Conservation (phyloP, 2,888 invertebrate genomes). For the Polyommatus icarus region DNA sequence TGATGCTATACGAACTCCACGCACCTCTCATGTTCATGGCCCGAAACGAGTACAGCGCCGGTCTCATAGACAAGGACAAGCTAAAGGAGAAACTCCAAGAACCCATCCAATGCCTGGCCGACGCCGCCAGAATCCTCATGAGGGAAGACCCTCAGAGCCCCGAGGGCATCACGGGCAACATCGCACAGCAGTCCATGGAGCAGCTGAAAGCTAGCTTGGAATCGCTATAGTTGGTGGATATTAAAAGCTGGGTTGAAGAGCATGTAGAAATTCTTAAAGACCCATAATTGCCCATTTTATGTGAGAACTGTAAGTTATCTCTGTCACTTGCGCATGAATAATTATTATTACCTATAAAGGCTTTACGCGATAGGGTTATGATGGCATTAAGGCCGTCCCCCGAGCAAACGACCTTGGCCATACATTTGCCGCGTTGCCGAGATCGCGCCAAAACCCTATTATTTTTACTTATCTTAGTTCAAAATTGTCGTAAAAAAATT, state of each 20-base stretch:
- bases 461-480: too few relatives aligned
- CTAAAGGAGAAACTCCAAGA: constrained; percentile 83
- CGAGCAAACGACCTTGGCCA: too few relatives aligned
- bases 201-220: constrained; percentile 67
- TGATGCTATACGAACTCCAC: constrained; percentile 90
- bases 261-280: not conserved
- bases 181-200: constrained; percentile 78
- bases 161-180: constrained; percentile 83
- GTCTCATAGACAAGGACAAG: constrained; percentile 79
- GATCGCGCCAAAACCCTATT: too few relatives aligned
- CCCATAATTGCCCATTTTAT: too few relatives aligned
- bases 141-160: constrained; percentile 84
- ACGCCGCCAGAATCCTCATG: constrained; percentile 83
- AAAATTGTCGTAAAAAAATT: too few relatives aligned
- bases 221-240: constrained; percentile 48
- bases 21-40: constrained; percentile 87
- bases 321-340: too few relatives aligned
- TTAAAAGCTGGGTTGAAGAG: not conserved
- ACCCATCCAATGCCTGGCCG: constrained; percentile 82
- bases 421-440: too few relatives aligned
- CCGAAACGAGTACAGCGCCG: constrained; percentile 82
- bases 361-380: too few relatives aligned
- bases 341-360: too few relatives aligned
- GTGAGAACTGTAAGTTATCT: too few relatives aligned
- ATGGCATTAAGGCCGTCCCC: too few relatives aligned